Percentiles rank a stretch among this genome's conserved stretches.
phyloP scores from a whole-genome alignment of 2,113 vertebrate genomes.

The Proteles cristata region DNA sequence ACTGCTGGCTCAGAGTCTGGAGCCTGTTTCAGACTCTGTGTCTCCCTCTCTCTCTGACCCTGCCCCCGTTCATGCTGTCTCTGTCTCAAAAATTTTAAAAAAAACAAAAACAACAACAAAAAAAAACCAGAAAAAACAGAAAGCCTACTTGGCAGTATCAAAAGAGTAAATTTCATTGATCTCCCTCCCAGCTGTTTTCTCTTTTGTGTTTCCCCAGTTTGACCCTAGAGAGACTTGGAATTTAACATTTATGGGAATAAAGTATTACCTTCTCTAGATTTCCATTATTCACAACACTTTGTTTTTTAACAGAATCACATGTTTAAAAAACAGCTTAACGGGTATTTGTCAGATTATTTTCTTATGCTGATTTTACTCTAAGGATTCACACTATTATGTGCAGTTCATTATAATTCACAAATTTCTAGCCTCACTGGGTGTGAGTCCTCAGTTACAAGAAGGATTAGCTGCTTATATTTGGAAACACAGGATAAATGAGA shows the following conservation, averaged over 20 bases:
- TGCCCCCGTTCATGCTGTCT: no score
- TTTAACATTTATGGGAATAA: background rate
- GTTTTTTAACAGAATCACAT: background rate
- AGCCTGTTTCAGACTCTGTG: no score
- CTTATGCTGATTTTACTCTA: constrained; percentile 49
- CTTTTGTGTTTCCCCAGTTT: background rate
- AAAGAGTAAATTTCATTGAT: background rate
- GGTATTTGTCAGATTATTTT: constrained; percentile 34
- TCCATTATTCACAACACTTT: constrained; percentile 37
- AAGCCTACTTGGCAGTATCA: background rate
- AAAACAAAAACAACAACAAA: no score
- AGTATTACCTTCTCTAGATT: constrained; percentile 26
- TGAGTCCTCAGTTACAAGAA: constrained; percentile 36
- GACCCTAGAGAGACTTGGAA: background rate
- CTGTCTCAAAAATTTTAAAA: no score
- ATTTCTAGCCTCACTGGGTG: constrained; percentile 33
- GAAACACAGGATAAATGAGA: constrained; percentile 52
- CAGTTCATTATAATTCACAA: constrained; percentile 73
- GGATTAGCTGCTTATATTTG: constrained; percentile 59
- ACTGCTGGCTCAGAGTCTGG: no score
- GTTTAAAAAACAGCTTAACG: background rate
- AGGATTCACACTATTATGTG: constrained; percentile 33
- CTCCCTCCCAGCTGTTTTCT: background rate
- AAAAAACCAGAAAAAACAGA: background rate
- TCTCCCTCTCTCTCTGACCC: no score